Base-by-base conservation (phyloP, 2,888 invertebrate genomes). In the Dermolepida albohirtum region DNA sequence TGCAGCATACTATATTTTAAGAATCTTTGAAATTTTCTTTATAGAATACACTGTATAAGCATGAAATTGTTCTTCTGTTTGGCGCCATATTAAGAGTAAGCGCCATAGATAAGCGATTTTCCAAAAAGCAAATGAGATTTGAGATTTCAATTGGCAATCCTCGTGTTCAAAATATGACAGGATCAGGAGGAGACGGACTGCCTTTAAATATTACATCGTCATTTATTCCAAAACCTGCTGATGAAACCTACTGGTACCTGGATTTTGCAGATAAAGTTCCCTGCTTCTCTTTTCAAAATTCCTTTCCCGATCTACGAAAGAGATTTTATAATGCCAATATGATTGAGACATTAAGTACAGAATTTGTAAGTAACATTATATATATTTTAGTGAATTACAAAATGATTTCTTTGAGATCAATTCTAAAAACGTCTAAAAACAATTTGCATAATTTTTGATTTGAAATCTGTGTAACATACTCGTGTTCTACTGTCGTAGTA, bases 251-350 rank as follows among this genome's bases (percentile, higher is more conserved):
- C 16, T 75, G 73, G 72, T 71, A 65, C 0, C 81, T 82, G 64
- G 82, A 84, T 1, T 84, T 87, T 62, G 85, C 84, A n/a, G 85
- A 87, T 39, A 84, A 86, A 41, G 91, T 89, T 73, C 92, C 92
- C 0, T 89, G 91, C 66, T 80, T 92, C 14, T 89, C 88, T 79
- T 83, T 91, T 16, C 86, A 86, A 39, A 84, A 86, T 0, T 82
- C 83, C 64, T 87, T 90, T 76, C 91, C 92, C 2, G 91, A 92
- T 79, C 87, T 89, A 70, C 84, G 90, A 68, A 87, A 88, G 74
- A 84, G 91, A 71, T 86, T 91, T 80, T 89, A 87, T 77, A 89
- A 89, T 74, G 87, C 88, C 57, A 94, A 93, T 80, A 87, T 89
- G 78, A 82, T 93, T 1, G 79, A 84, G 7, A 87, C 86, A 70